Evolutionary conservation across 2,797 vertebrate genomes (phyloP).

Genomic region (Takifugu ocellatus): DNA sequence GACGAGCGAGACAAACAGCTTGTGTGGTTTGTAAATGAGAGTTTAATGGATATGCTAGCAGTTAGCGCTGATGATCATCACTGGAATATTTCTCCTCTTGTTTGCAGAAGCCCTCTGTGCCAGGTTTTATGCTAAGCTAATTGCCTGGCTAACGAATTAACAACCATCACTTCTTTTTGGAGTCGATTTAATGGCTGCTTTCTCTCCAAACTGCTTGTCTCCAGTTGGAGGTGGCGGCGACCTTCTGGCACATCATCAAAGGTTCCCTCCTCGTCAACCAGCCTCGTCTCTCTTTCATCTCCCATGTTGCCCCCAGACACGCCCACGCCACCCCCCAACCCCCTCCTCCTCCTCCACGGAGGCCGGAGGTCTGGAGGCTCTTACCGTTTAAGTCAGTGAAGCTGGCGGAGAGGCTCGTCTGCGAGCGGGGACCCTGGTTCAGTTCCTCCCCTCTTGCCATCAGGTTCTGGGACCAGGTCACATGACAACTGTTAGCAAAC

Average conservation of each 20-base stretch:
- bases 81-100: too few species aligned
- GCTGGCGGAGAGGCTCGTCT: constrained; percentile 75
- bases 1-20: too few species aligned
- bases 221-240: constrained; percentile 6
- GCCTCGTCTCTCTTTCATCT: not conserved
- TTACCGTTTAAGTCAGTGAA: constrained; percentile 86
- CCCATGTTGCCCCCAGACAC: not conserved
- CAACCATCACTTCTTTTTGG: not conserved
- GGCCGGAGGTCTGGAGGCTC: not conserved
- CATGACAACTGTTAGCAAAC: not conserved
- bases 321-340: too few species aligned
- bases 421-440: constrained; percentile 37
- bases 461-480: constrained; percentile 74
- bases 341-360: too few species aligned
- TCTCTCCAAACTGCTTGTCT: not conserved
- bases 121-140: too few species aligned
- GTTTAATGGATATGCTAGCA: too few species aligned
- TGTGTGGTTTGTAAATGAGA: too few species aligned
- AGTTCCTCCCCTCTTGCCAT: constrained; percentile 60
- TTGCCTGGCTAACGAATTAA: not conserved
- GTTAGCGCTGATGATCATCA: too few species aligned
- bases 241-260: constrained; percentile 13
- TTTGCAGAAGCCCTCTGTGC: too few species aligned
- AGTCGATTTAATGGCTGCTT: not conserved
- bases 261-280: constrained; percentile 1